Base-by-base conservation (phyloP, 2,888 invertebrate species). In the Cheiracanthium punctorium region DNA sequence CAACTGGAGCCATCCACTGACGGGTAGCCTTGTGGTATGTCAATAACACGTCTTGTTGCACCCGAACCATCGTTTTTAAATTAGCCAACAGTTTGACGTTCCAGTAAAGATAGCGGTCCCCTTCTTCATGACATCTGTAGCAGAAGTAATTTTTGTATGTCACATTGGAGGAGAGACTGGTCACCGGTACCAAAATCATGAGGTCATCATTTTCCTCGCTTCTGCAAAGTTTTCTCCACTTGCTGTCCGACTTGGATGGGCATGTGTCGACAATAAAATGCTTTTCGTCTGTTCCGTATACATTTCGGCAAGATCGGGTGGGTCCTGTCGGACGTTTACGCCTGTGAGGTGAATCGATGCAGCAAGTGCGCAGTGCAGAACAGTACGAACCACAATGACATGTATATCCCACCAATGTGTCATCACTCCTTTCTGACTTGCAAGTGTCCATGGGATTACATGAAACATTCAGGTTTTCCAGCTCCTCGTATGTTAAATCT, bases 61-160 rank as follows among this genome's bases (percentile, higher is more conserved):
- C 17, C 14, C 12, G 1, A 2, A 12, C 48, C 20, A 41, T 14
- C 12, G 17, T 12, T 28, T 41, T 4, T 20, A 12, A 29, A 12
- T 67, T 24, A n/a, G 41, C 37, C 7, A 7, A n/a, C 12, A 76
- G 8, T 7, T 43, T n/a, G 1, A 79, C 28, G 4, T 52, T n/a
- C 70, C 70, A 80, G 41, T 33, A 73, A n/a, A 28, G 17, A 17
- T 24, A 32, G 1, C 20, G 8, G 17, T 14, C 10, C 1, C 24
- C 17, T 5, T 67, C 37, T 14, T 84, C 79, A 28, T 84, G 72
- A 41, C 84, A 84, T 10, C 43, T 20, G 1, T 43, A 43, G 58
- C 84, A 84, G 65, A 71, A 82, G 32, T 84, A 84, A 37, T 84
- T 84, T 29, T 73, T 79, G 52, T 84, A 84, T 0, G 79, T 73